Base-by-base conservation (phyloP, 2,888 invertebrate species). In the Napeogenes sylphis region DNA sequence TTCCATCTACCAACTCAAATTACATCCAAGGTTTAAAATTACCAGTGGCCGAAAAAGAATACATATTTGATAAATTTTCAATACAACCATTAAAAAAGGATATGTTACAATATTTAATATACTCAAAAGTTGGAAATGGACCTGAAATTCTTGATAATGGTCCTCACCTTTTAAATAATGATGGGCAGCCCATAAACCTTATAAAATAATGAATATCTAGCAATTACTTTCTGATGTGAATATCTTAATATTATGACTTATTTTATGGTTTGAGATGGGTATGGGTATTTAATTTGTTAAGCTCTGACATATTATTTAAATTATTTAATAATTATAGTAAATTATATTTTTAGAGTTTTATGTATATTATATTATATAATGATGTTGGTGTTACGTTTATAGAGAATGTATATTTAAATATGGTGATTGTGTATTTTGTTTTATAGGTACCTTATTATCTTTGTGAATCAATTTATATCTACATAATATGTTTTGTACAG, bases 61-160 rank as follows among this genome's bases (percentile, higher is more conserved):
- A 79, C 21, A 67, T 84, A 13, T 58, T 85, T 13, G 73, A 73
- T 21, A 79, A 81, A 58, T 73, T 91, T 12, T 77, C 82, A 64
- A 64, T 84, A n/a, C 68, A 83, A 56, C 82, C 85, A 56, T 87
- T 91, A 70, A 66, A 73, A 54, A 73, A 78, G 38, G 94, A 95
- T 76, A 78, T 92, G 56, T 83, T 98, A 12, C 95, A 96, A 77
- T 97, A 96, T 84, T 91, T 97, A 4, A 97, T 98, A 71, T 92
- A 95, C 74, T 97, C 97, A 0, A 93, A 93, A 87, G 92, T 97
- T 63, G 98, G 98, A 2, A 92, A 93, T 62, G 97, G 97, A 0
- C 97, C 97, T 8, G 87, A 90, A 71, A 82, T 92, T 72, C 73
- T 93, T 14, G 74, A 71, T 2, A 79, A 85, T 74, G 79, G 76